Percentiles rank a stretch among this genome's conserved stretches.
Conservation (phyloP, 2,888 invertebrate species). For the Lumbricus terrestris region DNA sequence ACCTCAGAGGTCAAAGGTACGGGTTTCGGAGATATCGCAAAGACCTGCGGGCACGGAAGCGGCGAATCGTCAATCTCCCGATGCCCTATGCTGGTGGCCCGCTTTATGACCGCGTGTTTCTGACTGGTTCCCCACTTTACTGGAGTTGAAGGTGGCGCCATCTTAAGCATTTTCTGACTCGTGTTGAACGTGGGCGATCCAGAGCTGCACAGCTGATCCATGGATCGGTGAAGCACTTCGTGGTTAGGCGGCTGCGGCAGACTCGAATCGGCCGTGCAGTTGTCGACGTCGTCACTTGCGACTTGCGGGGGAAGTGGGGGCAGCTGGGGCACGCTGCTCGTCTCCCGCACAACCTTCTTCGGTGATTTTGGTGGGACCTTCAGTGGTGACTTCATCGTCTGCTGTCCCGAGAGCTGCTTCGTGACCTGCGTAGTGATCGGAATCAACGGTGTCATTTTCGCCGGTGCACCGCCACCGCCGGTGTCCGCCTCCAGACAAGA, state of each 20-base stretch:
- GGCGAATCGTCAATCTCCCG: not conserved
- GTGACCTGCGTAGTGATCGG: not conserved
- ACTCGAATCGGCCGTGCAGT: not conserved
- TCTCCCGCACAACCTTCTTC: not conserved
- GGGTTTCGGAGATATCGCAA: not conserved
- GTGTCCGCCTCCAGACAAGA: not conserved
- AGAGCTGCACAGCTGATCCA: not conserved
- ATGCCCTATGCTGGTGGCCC: slow-evolving; percentile 19
- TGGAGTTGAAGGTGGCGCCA: not conserved
- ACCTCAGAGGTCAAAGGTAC: not conserved
- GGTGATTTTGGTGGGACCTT: not conserved
- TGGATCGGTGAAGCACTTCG: not conserved
- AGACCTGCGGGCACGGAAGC: not conserved
- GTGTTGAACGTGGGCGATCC: not conserved
- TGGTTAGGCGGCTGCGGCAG: not conserved
- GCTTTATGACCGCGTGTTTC: slow-evolving; percentile 12
- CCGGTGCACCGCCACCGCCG: not conserved
- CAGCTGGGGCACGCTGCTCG: not conserved
- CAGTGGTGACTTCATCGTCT: not conserved
- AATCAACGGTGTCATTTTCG: not conserved
- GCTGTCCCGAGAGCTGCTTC: not conserved
- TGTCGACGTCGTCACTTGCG: not conserved
- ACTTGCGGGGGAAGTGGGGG: not conserved
- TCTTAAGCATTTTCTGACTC: not conserved
- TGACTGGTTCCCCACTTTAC: not conserved